These are phyloP conservation scores for Antheraea assamensis DNA, from an alignment of 2,888 invertebrate species.

Conservation along the genomic window DNA sequence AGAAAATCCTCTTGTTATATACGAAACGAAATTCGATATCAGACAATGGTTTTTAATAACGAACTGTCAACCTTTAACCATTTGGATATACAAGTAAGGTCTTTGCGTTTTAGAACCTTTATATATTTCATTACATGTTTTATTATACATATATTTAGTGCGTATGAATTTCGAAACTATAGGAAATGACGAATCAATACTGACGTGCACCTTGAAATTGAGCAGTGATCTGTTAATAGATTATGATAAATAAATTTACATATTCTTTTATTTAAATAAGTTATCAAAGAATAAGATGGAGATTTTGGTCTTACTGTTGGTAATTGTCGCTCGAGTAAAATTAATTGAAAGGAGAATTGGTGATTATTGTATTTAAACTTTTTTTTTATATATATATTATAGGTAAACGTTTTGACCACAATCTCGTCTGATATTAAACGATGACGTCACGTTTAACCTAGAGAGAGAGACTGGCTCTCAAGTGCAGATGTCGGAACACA, in stretches of 20 bases:
- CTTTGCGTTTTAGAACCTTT: neutral
- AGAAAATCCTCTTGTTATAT: conserved; percentile 94
- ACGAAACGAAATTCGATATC: conserved; percentile 97
- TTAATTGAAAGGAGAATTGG: no score
- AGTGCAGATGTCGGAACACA: no score
- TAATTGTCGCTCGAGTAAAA: neutral
- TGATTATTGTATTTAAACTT: no score
- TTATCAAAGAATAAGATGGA: neutral
- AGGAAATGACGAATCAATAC: neutral
- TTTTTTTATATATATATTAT: no score
- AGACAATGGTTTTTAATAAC: conserved; percentile 97
- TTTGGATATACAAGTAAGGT: conserved; percentile 94
- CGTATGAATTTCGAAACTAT: neutral
- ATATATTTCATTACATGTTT: neutral
- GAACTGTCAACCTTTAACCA: conserved; percentile 93
- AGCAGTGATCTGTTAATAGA: neutral
- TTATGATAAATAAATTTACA: neutral
- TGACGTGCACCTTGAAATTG: neutral
- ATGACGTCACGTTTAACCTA: no score
- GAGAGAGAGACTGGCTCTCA: no score
- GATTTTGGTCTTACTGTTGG: neutral
- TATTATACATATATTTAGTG: neutral
- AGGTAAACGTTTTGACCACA: no score
- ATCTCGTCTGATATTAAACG: no score
- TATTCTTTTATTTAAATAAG: neutral